Base-by-base conservation (phyloP, 2,113 vertebrate genomes). In the zebrafish (Danio rerio) region DNA sequence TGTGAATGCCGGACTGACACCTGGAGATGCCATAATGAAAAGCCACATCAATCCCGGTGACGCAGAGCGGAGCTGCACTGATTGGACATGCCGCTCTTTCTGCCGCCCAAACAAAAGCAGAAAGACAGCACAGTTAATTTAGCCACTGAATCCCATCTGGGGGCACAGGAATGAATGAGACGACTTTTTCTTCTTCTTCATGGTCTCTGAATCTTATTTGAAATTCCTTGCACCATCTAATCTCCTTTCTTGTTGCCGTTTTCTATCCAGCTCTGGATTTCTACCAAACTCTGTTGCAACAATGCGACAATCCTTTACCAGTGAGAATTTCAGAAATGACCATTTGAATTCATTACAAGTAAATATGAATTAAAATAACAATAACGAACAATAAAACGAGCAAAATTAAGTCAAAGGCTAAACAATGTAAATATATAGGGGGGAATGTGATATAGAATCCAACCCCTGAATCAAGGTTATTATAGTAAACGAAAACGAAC, bases 111-210 rank as follows among this genome's bases (percentile, higher is more conserved):
- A 87, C 81, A 85, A 86, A 85, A 80, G 45, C 40, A 12, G 56
- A 65, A 70, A 53, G 74, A 76, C 71, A 9, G 59, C 74, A 62
- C 87, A 81, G 74, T 75, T 86, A 85, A 87, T 89, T 86, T 75
- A 18, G 75, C 58, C 18, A 81, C 45, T 71, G 52, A 55, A 63
- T 80, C 45, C 49, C 69, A 50, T 79, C 65, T 71, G 43, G 21
- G 59, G 66, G 61, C 50, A 69, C 45, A 52, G 10, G 18, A 12
- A 65, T 59, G 52, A 81, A 74, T 18, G 69, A 20, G n/a, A 58
- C 15, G 10, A 71, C 40, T 71, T 50, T 55, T 68, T 75, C 12
- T 31, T 43, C 21, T 31, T 43, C n/a, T 81, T 74, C 52, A 18
- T 47, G 42, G 42, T 53, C 61, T 81, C 66, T 62, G n/a, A 68